Evolutionary conservation across 2,113 vertebrate species (phyloP).

Genomic region (Stegastes partitus): DNA sequence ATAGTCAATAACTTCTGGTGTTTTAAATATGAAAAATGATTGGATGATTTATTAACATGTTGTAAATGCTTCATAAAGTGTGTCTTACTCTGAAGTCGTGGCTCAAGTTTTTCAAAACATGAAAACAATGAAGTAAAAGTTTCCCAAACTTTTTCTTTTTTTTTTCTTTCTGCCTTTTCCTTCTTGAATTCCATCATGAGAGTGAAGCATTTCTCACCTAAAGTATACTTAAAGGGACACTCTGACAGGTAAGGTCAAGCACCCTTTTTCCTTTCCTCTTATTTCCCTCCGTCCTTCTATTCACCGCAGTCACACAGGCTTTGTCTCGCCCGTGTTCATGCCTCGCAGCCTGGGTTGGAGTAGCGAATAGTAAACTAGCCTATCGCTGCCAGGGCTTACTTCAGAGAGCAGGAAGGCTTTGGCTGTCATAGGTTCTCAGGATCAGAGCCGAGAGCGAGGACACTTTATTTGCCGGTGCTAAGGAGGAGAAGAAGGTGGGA

Average conservation of each 20-base stretch:
- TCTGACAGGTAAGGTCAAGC: conserved; percentile 64
- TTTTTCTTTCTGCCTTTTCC: no score
- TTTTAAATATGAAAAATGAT: background rate
- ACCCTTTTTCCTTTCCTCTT: conserved; percentile 27
- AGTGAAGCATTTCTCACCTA: conserved; percentile 3
- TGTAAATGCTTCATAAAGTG: background rate
- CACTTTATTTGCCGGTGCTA: conserved; percentile 75
- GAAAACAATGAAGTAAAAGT: no score
- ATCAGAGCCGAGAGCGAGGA: conserved; percentile 73
- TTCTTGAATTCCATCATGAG: background rate
- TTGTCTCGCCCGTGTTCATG: conserved; percentile 56
- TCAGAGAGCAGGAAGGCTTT: conserved; percentile 67
- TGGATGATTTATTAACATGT: background rate
- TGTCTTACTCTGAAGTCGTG: background rate
- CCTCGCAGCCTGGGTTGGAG: conserved; percentile 46
- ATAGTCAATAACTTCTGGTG: no score
- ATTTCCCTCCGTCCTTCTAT: conserved; percentile 48
- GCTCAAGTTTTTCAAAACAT: no score
- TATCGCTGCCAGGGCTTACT: conserved; percentile 68
- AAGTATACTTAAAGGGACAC: conserved; percentile 39
- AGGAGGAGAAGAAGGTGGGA: conserved; percentile 57
- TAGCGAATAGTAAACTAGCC: conserved; percentile 63
- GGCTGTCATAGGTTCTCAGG: conserved; percentile 76
- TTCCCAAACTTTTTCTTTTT: no score
- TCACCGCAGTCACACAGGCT: conserved; percentile 59